A percentile compares a stretch with the other conserved stretches of the same genome.
Evolutionary conservation across 2,888 invertebrate genomes (phyloP).

Genomic region (Meta bourneti): DNA sequence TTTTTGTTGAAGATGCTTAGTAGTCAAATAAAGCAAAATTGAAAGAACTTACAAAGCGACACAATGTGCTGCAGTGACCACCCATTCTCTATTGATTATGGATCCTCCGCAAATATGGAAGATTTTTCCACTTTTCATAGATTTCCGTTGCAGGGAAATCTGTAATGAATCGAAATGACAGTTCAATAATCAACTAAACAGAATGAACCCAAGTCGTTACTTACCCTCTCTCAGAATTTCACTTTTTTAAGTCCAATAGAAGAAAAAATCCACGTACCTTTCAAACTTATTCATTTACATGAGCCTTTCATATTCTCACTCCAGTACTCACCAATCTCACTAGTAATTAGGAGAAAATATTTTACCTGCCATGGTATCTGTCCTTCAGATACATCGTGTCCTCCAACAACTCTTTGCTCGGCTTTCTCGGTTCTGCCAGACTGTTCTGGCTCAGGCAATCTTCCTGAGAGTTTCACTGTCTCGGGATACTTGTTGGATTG

Average conservation of each 20-base stretch:
- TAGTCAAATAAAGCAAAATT: no score
- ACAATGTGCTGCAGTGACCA: constrained; percentile 77
- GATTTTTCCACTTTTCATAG: constrained; percentile 60
- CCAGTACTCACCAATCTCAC: no score
- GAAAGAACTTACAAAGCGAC: constrained; percentile 73
- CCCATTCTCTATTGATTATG: constrained; percentile 65
- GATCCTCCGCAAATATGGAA: constrained; percentile 77
- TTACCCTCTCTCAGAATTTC: constrained; percentile 9
- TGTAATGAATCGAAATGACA: constrained; percentile 4
- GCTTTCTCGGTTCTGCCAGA: constrained; percentile 20
- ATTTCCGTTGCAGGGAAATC: constrained; percentile 69
- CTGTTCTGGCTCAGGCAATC: constrained; percentile 10
- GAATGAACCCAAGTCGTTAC: background rate
- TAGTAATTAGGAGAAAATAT: no score
- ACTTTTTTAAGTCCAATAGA: background rate
- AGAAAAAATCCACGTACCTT: constrained; percentile 44
- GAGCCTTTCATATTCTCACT: background rate
- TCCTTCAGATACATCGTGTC: constrained; percentile 72
- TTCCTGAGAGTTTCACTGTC: background rate
- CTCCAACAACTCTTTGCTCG: constrained; percentile 73
- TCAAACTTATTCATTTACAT: background rate
- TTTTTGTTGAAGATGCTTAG: no score
- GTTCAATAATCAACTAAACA: background rate
- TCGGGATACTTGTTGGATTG: background rate
- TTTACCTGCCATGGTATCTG: constrained; percentile 76